Conservation (phyloP, 2,113 vertebrate genomes). For the Sebastes fasciatus region DNA sequence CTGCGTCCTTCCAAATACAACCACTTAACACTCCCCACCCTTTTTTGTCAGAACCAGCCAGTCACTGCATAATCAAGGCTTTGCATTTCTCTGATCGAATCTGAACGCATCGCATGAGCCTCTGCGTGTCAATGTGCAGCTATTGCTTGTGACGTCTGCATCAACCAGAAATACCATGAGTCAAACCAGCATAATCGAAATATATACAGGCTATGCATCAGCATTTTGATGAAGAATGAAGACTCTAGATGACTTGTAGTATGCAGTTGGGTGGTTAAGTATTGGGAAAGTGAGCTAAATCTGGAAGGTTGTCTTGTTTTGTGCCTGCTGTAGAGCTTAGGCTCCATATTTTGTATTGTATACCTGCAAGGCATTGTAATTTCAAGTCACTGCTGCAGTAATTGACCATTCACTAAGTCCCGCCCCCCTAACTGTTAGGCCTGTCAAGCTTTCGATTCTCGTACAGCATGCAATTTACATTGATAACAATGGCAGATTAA, state of each 20-base stretch:
- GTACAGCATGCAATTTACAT: not conserved
- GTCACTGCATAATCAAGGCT: conserved; percentile 59
- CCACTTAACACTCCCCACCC: conserved; percentile 43
- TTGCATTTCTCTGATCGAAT: conserved; percentile 63
- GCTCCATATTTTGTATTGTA: conserved; percentile 1
- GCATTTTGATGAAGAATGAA: conserved; percentile 13
- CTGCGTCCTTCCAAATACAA: conserved; percentile 38
- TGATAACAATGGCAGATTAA: not conserved
- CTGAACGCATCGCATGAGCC: conserved; percentile 80
- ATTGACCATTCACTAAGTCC: conserved; percentile 24
- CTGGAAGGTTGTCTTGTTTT: conserved; percentile 9
- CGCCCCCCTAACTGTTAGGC: not conserved
- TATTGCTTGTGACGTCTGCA: conserved; percentile 77
- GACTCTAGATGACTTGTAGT: not conserved
- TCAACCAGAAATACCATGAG: conserved; percentile 35
- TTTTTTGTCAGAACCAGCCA: conserved; percentile 54
- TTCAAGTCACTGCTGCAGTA: conserved; percentile 21
- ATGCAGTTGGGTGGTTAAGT: conserved; percentile 25
- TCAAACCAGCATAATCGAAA: conserved; percentile 18
- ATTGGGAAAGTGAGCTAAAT: conserved; percentile 12
- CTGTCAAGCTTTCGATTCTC: conserved; percentile 56
- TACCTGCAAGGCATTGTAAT: not conserved
- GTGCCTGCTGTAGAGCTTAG: conserved; percentile 4
- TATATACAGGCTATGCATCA: not conserved
- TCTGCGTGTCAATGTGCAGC: conserved; percentile 80